Percentiles rank a stretch among this genome's conserved stretches.
Conservation (phyloP, 2,888 invertebrate species). For the Agelastica alni region DNA sequence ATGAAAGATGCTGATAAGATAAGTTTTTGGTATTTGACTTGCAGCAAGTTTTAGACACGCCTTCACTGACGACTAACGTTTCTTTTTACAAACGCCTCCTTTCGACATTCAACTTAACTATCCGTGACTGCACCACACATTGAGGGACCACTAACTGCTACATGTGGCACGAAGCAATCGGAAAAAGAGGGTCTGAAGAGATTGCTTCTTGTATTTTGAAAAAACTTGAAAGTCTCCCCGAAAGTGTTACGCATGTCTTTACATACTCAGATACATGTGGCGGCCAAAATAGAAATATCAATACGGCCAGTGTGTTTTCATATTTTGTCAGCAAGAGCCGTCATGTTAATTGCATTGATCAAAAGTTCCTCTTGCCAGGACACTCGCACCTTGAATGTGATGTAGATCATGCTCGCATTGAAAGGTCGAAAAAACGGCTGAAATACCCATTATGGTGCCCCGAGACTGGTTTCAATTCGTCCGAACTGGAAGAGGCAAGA, state of each 20-base stretch:
- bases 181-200: conserved; percentile 4
- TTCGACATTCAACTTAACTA: conserved; percentile 25
- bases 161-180: conserved; percentile 26
- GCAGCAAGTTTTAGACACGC: conserved; percentile 28
- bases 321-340: conserved; percentile 7
- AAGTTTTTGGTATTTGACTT: conserved; percentile 24
- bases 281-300: conserved; percentile 36
- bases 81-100: conserved; percentile 31
- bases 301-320: conserved; percentile 33
- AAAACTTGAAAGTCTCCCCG: conserved; percentile 27
- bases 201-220: conserved; percentile 29
- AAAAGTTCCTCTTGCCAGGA: conserved; percentile 10
- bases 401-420: conserved; percentile 10
- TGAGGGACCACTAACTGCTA: conserved; percentile 10
- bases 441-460: background rate
- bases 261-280: conserved; percentile 36
- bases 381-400: conserved; percentile 11
- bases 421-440: too few species aligned
- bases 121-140: conserved; percentile 17
- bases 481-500: background rate
- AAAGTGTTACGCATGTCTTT: conserved; percentile 28
- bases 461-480: too few species aligned
- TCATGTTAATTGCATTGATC: conserved; percentile 9
- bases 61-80: conserved; percentile 27
- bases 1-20: background rate